phyloP scores from a whole-genome alignment of 2,888 invertebrate genomes.

The Synanthedon vespiformis region DNA sequence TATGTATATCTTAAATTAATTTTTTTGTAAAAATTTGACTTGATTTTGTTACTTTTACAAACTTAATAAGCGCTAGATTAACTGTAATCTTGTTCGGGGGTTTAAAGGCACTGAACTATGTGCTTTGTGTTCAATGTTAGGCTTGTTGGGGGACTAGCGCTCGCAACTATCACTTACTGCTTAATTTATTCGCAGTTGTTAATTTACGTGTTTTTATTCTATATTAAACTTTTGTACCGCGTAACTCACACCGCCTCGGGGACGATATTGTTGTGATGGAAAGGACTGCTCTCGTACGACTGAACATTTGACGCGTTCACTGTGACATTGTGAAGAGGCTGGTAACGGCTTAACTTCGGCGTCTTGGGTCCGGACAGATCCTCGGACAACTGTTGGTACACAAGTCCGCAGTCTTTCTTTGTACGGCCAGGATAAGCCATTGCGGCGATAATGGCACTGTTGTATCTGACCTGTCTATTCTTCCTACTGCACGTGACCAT shows the following conservation, averaged over 20 bases:
- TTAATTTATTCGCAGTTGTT: conserved; percentile 59
- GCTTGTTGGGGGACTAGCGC: conserved; percentile 60
- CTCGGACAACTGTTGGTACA: conserved; percentile 83
- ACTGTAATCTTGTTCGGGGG: conserved; percentile 46
- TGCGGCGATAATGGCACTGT: conserved; percentile 65
- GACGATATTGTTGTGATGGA: conserved; percentile 73
- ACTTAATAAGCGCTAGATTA: conserved; percentile 61
- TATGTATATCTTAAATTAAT: conserved; percentile 70
- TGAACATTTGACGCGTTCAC: conserved; percentile 53
- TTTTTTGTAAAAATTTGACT: conserved; percentile 65
- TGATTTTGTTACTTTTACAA: conserved; percentile 56
- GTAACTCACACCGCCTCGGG: conserved; percentile 70
- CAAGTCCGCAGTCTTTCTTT: conserved; percentile 79
- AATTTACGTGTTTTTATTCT: conserved; percentile 36
- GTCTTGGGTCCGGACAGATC: conserved; percentile 77
- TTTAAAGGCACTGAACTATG: conserved; percentile 43
- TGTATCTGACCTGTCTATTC: conserved; percentile 52
- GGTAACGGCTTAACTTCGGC: conserved; percentile 76
- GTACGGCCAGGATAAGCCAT: conserved; percentile 67
- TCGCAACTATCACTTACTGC: conserved; percentile 60
- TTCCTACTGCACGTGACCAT: conserved; percentile 44
- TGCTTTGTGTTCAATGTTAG: conserved; percentile 30
- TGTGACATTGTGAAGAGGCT: conserved; percentile 64
- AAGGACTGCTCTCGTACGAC: conserved; percentile 73
- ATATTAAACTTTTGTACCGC: conserved; percentile 26